Evolutionary conservation across 2,888 invertebrate species (phyloP).

Genomic region (Lottia gigantea): DNA sequence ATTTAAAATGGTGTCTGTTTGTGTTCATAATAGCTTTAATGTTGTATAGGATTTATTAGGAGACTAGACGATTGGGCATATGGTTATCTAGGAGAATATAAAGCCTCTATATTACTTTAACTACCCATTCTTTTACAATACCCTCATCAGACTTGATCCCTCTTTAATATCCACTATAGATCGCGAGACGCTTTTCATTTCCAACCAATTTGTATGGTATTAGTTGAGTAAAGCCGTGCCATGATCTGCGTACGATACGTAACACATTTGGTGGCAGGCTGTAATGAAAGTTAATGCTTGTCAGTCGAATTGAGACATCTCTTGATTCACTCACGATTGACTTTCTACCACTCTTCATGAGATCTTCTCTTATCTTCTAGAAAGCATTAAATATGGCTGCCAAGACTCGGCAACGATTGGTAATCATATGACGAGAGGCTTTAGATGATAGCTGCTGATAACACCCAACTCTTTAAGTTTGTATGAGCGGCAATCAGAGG

Average conservation of each 20-base stretch:
- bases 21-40: too few species aligned
- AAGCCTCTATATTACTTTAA: not conserved
- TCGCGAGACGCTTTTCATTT: slow-evolving; percentile 29
- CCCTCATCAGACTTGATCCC: slow-evolving; percentile 1
- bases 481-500: slow-evolving; percentile 4
- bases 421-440: not conserved
- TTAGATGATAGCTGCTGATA: not conserved
- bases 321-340: slow-evolving; percentile 54
- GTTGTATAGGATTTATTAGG: not conserved
- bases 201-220: slow-evolving; percentile 51
- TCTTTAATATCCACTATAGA: not conserved
- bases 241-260: slow-evolving; percentile 10
- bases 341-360: slow-evolving; percentile 44
- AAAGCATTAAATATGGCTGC: slow-evolving; percentile 3
- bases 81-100: slow-evolving; percentile 1
- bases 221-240: slow-evolving; percentile 33
- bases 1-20: too few species aligned
- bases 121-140: not conserved
- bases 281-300: slow-evolving; percentile 39
- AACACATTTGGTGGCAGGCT: not conserved
- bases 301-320: slow-evolving; percentile 43
- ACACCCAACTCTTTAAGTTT: not conserved
- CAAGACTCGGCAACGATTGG: slow-evolving; percentile 2
- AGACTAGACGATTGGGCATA: not conserved
- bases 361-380: not conserved